Evolutionary conservation across 2,888 invertebrate genomes (phyloP), one percentile per base, ranked within the genome.

Genomic region (Nemotelus nigrinus): DNA sequence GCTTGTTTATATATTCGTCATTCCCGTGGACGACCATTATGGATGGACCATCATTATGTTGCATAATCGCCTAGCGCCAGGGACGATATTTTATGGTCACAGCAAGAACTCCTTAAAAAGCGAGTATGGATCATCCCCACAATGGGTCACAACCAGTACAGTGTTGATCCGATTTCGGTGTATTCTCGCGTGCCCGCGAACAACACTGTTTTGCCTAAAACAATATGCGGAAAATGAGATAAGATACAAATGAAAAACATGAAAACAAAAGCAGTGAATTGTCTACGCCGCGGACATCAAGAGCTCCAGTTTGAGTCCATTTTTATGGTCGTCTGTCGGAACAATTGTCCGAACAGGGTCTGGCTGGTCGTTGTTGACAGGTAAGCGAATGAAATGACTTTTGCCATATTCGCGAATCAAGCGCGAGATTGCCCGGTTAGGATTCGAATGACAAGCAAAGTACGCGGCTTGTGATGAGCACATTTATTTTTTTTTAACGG

Each of bases 21-120:
- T 53, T 6, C 53, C 25, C 8, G 5, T 58, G 25, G 47, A 10
- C n/a, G 41, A 41, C 47, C 45, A 65, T 65, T 65, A 65, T 65
- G 39, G 43, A 6, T 50, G 53, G 41, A 53, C 53, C 7, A 53
- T 53, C 10, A 10, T 53, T 6, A 6, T 25, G 25, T 39, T 50
- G 41, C 55, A 70, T 70, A 70, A 55, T 55, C 7, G 48, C 47
- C 25, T 74, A 74, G 63, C 74, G 74, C 74, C 74, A 63, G 72
- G 45, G 47, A 70, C 8, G n/a, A 60, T 25, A 39, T 7, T 74
- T 74, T 74, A 74, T 74, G 74, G 74, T 72, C 58, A 72, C 45
- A 25, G 45, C 72, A 72, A 72, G 58, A 43, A 53, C 43, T 45
- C 70, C 53, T n/a, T 41, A 71, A 58, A 48, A 39, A n/a, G 41